Evolutionary conservation across 2,888 invertebrate species (phyloP), one percentile per base, ranked within the genome.

Genomic region (Colostygia pectinataria): DNA sequence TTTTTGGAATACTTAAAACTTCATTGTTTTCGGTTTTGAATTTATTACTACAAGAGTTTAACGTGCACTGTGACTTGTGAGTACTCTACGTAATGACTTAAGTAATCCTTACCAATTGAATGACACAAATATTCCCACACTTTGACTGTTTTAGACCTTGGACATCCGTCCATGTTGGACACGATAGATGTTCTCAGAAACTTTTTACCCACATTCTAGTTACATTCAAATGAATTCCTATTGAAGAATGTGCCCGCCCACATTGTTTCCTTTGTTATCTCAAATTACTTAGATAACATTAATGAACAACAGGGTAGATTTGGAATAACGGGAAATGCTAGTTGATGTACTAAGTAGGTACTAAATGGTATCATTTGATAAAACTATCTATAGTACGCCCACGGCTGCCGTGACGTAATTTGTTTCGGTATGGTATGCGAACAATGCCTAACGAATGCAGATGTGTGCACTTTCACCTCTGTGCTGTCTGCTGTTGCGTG

Each of bases 391-490:
- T 55, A 62, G 65, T 62, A 74, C 81, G 78, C 76, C 78, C 77
- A 75, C 73, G 50, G 64, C 52, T 63, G 61, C 28, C 24, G 41
- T 41, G 45, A 42, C 53, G 52, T 2, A 20, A 32, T 54, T 46
- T 51, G 47, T 57, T 43, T 58, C 49, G 28, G 24, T 68, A 72
- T 66, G 68, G 70, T 65, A 65, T 66, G 61, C 61, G 60, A 61
- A 63, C 66, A 68, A 68, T 68, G 66, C 63, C 40, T 50, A n/a
- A 57, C 47, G 57, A 63, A 66, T 71, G 67, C 77, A 75, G 74
- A 78, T 77, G 77, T 70, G 71, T 71, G 71, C 77, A 81, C 85
- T 86, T 84, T 85, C 85, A 84, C 84, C 82, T 80, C 75, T 20
- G 20, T 20, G 1, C 74, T 77, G 66, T 76, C 78, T 68, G 18